These are phyloP conservation scores for Microcebus jonahi DNA, from an alignment of 2,113 vertebrate species.

Conservation along the genomic window DNA sequence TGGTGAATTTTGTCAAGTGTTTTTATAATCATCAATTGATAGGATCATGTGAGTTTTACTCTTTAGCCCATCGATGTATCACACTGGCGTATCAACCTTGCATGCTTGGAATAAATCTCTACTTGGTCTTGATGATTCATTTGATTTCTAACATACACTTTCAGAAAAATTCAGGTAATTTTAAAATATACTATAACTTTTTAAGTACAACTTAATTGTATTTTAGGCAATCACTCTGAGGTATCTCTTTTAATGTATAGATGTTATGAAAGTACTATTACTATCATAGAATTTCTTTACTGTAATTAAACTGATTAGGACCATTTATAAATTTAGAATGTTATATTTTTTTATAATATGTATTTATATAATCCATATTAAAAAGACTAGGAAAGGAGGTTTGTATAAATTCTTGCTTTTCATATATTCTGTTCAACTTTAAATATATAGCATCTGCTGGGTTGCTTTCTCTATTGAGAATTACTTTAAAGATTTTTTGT, in stretches of 20 bases:
- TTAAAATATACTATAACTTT: slow-evolving; percentile 52
- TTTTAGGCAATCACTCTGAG: slow-evolving; percentile 53
- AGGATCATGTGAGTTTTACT: neutral
- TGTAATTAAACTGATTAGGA: slow-evolving; percentile 50
- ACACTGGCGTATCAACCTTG: neutral
- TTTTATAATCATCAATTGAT: neutral
- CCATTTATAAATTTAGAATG: slow-evolving; percentile 62
- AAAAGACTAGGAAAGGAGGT: slow-evolving; percentile 56
- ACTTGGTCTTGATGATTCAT: neutral
- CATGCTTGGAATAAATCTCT: neutral
- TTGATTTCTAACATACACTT: neutral
- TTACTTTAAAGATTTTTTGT: slow-evolving; percentile 50
- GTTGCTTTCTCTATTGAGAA: slow-evolving; percentile 66
- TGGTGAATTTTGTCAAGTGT: neutral
- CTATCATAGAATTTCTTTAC: slow-evolving; percentile 44
- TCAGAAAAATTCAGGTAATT: slow-evolving; percentile 10
- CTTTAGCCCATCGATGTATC: neutral
- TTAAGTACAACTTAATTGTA: slow-evolving; percentile 48
- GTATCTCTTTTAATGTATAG: slow-evolving; percentile 45
- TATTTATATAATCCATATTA: slow-evolving; percentile 65
- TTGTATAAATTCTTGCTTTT: slow-evolving; percentile 70
- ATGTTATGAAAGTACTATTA: slow-evolving; percentile 21
- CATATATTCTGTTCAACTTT: slow-evolving; percentile 49
- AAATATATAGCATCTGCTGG: slow-evolving; percentile 43
- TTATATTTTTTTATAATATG: slow-evolving; percentile 62